Evolutionary conservation across 2,888 invertebrate genomes (phyloP).

Genomic region (Perdita meconis): DNA sequence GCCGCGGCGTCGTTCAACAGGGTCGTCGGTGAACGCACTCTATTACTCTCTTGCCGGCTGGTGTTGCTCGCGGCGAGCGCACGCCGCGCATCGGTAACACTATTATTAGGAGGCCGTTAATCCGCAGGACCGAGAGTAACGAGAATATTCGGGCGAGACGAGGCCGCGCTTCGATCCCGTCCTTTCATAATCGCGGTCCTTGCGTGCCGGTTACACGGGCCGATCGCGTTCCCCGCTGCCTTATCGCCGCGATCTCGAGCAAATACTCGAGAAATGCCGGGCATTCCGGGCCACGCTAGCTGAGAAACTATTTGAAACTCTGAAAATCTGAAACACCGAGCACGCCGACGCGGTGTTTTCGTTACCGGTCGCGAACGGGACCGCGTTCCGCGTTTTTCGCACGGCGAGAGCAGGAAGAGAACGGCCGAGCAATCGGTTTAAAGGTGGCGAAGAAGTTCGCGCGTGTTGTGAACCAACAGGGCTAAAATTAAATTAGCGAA

Average conservation of each 20-base stretch:
- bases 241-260: constrained; percentile 28
- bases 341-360: constrained; percentile 24
- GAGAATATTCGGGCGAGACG: constrained; percentile 27
- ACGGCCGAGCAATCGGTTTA: constrained; percentile 9
- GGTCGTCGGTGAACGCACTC: constrained; percentile 68
- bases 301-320: not conserved
- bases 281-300: not conserved
- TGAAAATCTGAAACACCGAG: constrained; percentile 36
- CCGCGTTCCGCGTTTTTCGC: constrained; percentile 57
- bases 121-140: constrained; percentile 1
- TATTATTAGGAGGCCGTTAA: constrained; percentile 59
- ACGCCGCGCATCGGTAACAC: constrained; percentile 51
- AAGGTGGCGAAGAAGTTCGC: constrained; percentile 35
- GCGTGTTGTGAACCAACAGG: constrained; percentile 15
- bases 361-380: constrained; percentile 7
- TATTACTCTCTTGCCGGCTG: constrained; percentile 44
- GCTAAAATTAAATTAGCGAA: constrained; percentile 73
- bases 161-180: constrained; percentile 3
- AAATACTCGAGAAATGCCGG: constrained; percentile 38
- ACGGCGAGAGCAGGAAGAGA: constrained; percentile 29
- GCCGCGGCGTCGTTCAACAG: constrained; percentile 53
- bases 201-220: not conserved
- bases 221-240: constrained; percentile 9
- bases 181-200: not conserved
- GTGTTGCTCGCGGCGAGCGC: constrained; percentile 44